A percentile compares a stretch with the other conserved stretches of the same genome.
phyloP scores from a whole-genome alignment of 2,797 vertebrate genomes.

The Bradypodion ventrale region DNA sequence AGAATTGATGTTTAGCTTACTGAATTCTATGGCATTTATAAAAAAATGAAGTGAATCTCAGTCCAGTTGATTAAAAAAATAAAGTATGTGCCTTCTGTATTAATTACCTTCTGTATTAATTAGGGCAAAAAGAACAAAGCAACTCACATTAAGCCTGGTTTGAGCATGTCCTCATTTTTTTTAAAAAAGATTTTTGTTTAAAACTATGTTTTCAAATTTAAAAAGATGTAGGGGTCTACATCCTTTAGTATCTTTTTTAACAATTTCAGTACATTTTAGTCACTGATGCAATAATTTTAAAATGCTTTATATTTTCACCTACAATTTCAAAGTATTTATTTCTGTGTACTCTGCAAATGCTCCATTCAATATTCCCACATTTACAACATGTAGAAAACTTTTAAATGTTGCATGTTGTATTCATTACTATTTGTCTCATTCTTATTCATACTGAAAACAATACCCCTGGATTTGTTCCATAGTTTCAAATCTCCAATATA shows the following conservation, averaged over 20 bases:
- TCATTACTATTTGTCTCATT: slow-evolving; percentile 47
- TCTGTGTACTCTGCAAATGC: neutral
- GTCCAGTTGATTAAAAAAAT: no score
- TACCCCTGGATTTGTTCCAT: slow-evolving; percentile 47
- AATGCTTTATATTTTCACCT: slow-evolving; percentile 7
- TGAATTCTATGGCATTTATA: neutral
- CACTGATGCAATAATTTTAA: neutral
- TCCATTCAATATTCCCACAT: neutral
- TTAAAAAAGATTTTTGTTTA: no score
- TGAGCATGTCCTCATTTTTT: no score
- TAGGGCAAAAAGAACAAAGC: no score
- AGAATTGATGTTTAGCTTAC: neutral
- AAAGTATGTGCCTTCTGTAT: no score
- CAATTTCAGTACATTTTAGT: neutral
- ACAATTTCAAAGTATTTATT: slow-evolving; percentile 3
- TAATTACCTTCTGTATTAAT: no score
- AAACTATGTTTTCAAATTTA: neutral
- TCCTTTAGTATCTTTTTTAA: neutral
- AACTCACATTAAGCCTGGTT: no score
- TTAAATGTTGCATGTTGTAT: slow-evolving; percentile 34
- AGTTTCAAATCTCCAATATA: slow-evolving; percentile 49
- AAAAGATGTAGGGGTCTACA: neutral
- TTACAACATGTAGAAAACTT: neutral
- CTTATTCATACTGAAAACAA: slow-evolving; percentile 61
- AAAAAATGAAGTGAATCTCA: no score